Evolutionary conservation across 2,888 invertebrate species (phyloP), one percentile per base, ranked within the genome.

Genomic region (Mycalesis mineus): DNA sequence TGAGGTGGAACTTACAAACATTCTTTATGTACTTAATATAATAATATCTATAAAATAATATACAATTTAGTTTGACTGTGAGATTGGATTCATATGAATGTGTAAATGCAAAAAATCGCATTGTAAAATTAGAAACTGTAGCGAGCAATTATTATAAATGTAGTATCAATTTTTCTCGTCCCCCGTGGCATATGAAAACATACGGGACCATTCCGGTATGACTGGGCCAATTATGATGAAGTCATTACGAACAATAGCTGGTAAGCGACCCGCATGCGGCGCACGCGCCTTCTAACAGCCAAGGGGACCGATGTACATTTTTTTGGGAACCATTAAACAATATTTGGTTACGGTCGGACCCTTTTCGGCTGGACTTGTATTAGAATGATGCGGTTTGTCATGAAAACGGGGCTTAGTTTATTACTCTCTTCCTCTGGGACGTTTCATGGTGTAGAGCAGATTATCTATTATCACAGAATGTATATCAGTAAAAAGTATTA

Each of bases 151-250:
- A 45, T 52, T 41, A 29, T 36, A 39, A 52, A 61, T 58, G 51
- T 49, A 44, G 52, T 40, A 48, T 41, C 14, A 50, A 33, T 52
- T 48, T 42, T 55, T 54, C 51, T 45, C 58, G 51, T n/a, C 57
- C 56, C 61, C 45, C 37, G 22, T 22, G 17, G n/a, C 9, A 39
- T 37, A 5, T 42, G 22, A 28, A 28, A 52, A 48, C 48, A 78
- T 75, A 76, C 73, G 73, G 73, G 74, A 72, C 69, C 72, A 72
- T 75, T 74, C 62, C 68, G 51, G 55, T 42, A 60, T 57, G 60
- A 76, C 73, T 76, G 74, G 71, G 71, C 74, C 80, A 76, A 77
- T 79, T 75, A 74, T 79, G 82, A 84, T 84, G 80, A 84, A 82
- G 82, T 80, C 78, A 84, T 85, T 84, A 75, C 68, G 42, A 66